Evolutionary conservation across 2,113 vertebrate genomes (phyloP), one percentile per base, ranked within the genome.

Genomic region (Deroptyus accipitrinus): DNA sequence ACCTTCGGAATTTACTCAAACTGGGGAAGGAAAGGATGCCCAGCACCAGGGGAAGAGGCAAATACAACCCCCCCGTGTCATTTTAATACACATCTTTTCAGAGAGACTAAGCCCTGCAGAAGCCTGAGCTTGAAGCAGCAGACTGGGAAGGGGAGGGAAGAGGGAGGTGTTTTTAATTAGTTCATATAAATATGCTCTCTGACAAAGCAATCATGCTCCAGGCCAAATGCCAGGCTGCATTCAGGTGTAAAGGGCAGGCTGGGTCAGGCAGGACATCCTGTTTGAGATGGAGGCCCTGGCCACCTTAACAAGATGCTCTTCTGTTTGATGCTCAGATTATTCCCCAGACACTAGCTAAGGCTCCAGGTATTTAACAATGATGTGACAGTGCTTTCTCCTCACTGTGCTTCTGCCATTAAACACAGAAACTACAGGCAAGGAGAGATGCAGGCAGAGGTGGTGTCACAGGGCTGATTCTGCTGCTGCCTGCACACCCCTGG

Each of bases 1-100:
- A 96, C 93, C 80, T 48, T 59, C 69, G 3, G 13, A 93, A 94
- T 95, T 94, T 92, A 83, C 84, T 81, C 80, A 13, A 61, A 25
- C 13, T 0, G 0, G 73, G 73, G 78, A 87, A 80, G n/a, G 57
- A 94, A 95, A 95, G 62, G 74, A 83, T 81, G 54, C 27, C 51
- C 33, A 75, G 59, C 59, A 81, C 41, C 42, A 33, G 2, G 55
- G 73, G 37, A 92, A 77, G 61, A 17, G 51, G 78, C 81, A 92
- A 94, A 85, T 46, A 52, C 75, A 92, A 13, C 2, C 3, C 17
- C 6, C 24, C 6, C 6, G 7, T 31, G 42, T 67, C 0, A 79
- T 78, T 86, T 92, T 57, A 78, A 90, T 73, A 49, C 10, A 66
- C 44, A 24, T 76, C 88, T 90, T 90, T 49, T 33, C 82, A 72